Evolutionary conservation across 2,797 vertebrate species (phyloP).

Genomic region (Pseudochromis fuscus): DNA sequence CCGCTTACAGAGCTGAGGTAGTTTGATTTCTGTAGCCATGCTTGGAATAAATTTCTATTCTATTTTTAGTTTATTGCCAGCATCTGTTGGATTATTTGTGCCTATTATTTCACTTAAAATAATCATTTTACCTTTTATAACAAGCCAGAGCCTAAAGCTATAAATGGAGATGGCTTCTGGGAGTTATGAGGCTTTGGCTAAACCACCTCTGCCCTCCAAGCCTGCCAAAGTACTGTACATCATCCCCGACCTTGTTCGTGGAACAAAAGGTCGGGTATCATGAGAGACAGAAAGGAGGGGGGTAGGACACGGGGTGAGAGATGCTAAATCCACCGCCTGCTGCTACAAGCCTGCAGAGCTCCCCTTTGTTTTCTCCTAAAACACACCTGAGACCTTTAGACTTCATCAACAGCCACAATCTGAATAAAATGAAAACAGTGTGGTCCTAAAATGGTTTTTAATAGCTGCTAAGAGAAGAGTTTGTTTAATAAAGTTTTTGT

Average conservation of each 20-base stretch:
- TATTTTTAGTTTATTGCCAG: too few relatives aligned
- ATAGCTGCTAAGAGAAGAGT: neutral
- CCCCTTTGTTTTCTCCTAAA: constrained; percentile 10
- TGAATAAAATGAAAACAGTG: neutral
- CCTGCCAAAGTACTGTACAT: constrained; percentile 21
- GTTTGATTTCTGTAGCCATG: neutral
- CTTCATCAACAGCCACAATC: neutral
- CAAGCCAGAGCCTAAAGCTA: neutral
- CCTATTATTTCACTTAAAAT: too few relatives aligned
- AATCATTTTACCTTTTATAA: too few relatives aligned
- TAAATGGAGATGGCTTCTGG: neutral
- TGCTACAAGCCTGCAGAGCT: constrained; percentile 42
- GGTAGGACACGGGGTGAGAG: constrained; percentile 27
- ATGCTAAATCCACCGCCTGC: constrained; percentile 39
- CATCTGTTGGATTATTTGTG: too few relatives aligned
- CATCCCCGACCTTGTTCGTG: constrained; percentile 31
- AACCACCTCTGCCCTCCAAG: constrained; percentile 11
- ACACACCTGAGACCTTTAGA: constrained; percentile 1
- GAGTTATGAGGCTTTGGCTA: constrained; percentile 3
- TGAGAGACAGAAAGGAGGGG: constrained; percentile 33
- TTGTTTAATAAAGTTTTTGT: neutral
- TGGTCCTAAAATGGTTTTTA: neutral
- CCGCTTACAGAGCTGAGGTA: neutral
- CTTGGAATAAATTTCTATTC: too few relatives aligned
- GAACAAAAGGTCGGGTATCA: constrained; percentile 50